These are phyloP conservation scores for Nasonia longicornis DNA, from an alignment of 1,140 invertebrate species.

Conservation along the genomic window DNA sequence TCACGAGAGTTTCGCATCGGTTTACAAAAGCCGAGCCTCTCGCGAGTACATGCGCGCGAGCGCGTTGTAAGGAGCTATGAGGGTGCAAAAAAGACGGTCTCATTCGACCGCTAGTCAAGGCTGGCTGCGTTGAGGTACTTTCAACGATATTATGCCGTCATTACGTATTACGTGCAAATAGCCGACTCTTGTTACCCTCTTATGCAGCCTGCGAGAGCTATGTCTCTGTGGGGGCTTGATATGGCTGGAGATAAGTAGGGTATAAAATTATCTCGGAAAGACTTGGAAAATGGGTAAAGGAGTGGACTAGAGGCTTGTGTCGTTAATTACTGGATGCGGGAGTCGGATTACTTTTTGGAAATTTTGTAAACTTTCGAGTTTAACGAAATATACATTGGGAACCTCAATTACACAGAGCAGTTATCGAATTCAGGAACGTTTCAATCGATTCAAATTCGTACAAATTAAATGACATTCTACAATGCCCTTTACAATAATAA, in stretches of 20 bases:
- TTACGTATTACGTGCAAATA: constrained; percentile 54
- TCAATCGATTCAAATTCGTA: too few species aligned
- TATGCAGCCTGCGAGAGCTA: background rate
- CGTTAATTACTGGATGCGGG: background rate
- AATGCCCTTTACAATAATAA: too few species aligned
- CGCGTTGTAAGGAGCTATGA: constrained; percentile 41
- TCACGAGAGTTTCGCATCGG: constrained; percentile 57
- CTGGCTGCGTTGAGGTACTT: constrained; percentile 49
- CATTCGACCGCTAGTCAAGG: background rate
- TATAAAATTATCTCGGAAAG: constrained; percentile 32
- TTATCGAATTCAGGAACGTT: too few species aligned
- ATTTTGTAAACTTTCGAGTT: too few species aligned
- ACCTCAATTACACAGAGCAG: too few species aligned
- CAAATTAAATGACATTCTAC: too few species aligned
- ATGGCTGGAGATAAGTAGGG: constrained; percentile 7
- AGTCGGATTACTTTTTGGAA: too few species aligned
- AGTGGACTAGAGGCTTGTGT: background rate
- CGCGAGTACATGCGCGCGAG: constrained; percentile 27
- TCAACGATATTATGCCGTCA: constrained; percentile 55
- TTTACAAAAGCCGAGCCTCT: constrained; percentile 40
- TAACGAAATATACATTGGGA: too few species aligned
- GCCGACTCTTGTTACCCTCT: constrained; percentile 24
- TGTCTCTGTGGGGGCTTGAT: background rate
- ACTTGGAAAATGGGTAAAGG: constrained; percentile 22
- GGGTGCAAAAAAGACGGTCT: constrained; percentile 25